Conservation (phyloP, 2,797 vertebrate species). For the Mus spretus region DNA sequence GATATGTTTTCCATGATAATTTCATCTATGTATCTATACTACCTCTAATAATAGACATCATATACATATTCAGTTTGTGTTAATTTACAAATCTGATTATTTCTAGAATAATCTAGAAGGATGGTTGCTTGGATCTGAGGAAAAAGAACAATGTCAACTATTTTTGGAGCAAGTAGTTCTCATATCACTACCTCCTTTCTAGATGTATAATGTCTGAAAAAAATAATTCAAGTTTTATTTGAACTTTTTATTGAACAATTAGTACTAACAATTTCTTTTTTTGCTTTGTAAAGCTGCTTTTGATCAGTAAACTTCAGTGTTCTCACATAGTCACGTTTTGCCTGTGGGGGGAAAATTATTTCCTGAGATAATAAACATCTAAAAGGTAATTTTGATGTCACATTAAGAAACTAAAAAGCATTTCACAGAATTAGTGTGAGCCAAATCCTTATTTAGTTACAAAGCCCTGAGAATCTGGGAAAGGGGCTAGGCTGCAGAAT, state of each 20-base stretch:
- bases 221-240: constrained; percentile 3
- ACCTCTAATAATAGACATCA: not conserved
- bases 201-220: not conserved
- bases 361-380: constrained; percentile 36
- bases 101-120: constrained; percentile 23
- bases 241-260: not conserved
- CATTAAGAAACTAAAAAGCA: constrained; percentile 47
- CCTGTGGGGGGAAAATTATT: constrained; percentile 12
- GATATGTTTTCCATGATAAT: not conserved
- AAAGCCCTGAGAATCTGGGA: not conserved
- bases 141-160: not conserved
- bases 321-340: not conserved
- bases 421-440: constrained; percentile 45
- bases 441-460: constrained; percentile 23
- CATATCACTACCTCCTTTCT: constrained; percentile 3
- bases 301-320: constrained; percentile 3
- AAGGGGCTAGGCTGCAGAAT: not conserved
- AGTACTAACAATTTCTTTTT: not conserved
- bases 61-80: not conserved
- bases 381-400: constrained; percentile 61
- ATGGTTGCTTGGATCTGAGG: accelerated
- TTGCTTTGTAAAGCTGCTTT: constrained; percentile 6
- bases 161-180: constrained; percentile 11
- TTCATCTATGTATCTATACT: not conserved
- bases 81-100: constrained; percentile 34